A percentile compares a stretch with the other conserved stretches of the same genome.
These are phyloP conservation scores for Drosophila pegasa DNA, from an alignment of 2,888 invertebrate genomes.

Conservation along the genomic window DNA sequence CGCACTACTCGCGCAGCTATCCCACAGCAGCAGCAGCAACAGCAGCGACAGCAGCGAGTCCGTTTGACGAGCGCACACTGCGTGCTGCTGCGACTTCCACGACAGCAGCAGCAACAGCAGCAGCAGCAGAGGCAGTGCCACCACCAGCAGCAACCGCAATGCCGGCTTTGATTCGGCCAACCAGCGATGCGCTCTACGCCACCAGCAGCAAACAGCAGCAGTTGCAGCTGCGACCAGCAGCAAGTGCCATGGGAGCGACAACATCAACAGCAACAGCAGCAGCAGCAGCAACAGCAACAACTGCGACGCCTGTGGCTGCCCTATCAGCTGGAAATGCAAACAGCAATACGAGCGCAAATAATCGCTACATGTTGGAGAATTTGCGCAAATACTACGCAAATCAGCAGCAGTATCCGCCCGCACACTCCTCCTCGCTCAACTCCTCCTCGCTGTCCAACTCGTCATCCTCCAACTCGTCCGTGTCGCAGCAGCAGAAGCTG, in stretches of 20 bases:
- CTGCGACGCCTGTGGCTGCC: constrained; percentile 44
- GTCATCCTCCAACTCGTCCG: constrained; percentile 82
- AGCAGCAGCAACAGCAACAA: constrained; percentile 32
- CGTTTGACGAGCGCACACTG: background rate
- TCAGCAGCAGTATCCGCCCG: constrained; percentile 79
- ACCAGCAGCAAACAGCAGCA: constrained; percentile 59
- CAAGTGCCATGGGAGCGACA: constrained; percentile 26
- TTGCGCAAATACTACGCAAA: constrained; percentile 83
- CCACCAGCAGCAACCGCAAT: constrained; percentile 19
- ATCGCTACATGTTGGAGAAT: constrained; percentile 82
- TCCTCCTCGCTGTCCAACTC: constrained; percentile 82
- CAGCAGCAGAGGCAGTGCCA: constrained; percentile 14
- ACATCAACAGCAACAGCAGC: constrained; percentile 41
- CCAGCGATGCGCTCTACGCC: constrained; percentile 60
- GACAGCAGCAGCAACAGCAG: constrained; percentile 21
- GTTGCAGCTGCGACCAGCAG: constrained; percentile 29
- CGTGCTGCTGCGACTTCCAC: constrained; percentile 7
- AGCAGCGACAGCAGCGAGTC: constrained; percentile 4
- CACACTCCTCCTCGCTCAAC: constrained; percentile 80
- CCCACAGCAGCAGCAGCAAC: constrained; percentile 29
- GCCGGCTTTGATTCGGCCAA: constrained; percentile 46
- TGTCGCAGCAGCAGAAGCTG: constrained; percentile 77
- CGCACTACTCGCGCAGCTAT: constrained; percentile 54
- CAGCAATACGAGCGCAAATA: constrained; percentile 60
- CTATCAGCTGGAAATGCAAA: constrained; percentile 53